Conservation (phyloP, 2,888 invertebrate genomes). For the Nebria salina region DNA sequence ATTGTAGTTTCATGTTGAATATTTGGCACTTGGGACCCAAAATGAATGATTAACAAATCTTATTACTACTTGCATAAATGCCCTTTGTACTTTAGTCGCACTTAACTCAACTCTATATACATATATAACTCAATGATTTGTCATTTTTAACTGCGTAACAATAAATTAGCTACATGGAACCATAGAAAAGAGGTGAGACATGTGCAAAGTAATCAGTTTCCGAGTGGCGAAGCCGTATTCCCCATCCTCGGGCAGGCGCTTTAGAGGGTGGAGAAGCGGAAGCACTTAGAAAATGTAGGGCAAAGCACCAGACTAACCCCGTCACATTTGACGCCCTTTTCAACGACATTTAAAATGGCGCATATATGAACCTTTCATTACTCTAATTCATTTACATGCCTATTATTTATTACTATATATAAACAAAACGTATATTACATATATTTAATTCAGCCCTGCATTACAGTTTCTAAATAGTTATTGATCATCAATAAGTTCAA, state of each 20-base stretch:
- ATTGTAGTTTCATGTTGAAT: slow-evolving; percentile 62
- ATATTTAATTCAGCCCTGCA: no score
- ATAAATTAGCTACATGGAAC: background rate
- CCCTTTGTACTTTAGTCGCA: background rate
- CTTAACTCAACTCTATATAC: no score
- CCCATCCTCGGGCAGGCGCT: background rate
- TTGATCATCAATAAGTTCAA: no score
- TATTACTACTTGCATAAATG: background rate
- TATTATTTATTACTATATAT: background rate
- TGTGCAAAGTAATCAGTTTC: background rate
- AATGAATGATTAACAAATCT: background rate
- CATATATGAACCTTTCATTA: background rate
- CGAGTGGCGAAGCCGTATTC: background rate
- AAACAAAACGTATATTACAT: no score
- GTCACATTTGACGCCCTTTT: background rate
- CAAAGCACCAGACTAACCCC: slow-evolving; percentile 14
- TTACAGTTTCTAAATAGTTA: no score
- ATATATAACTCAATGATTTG: no score
- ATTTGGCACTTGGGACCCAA: background rate
- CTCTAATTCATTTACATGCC: background rate
- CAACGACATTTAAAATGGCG: background rate
- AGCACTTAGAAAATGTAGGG: slow-evolving; percentile 4
- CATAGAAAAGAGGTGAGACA: background rate
- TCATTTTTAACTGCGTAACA: background rate
- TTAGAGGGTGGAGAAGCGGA: background rate